Percentiles rank a stretch among this genome's conserved stretches.
Conservation (phyloP, 2,113 vertebrate species). For the Tretioscincus oriximinensis region DNA sequence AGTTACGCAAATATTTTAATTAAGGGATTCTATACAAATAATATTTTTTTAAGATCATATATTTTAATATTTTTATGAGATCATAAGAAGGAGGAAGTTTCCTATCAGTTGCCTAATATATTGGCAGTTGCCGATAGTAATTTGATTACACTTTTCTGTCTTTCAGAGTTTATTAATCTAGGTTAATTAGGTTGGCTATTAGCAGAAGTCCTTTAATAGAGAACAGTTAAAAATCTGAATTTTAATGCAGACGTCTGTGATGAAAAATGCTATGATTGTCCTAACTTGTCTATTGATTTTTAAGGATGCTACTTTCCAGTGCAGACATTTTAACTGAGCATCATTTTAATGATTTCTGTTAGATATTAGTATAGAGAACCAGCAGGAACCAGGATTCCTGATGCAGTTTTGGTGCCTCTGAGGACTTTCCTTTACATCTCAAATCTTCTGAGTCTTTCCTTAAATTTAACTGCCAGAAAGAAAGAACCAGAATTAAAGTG, state of each 20-base stretch:
- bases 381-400: too few relatives aligned
- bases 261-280: background rate
- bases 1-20: background rate
- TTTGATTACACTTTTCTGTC: slow-evolving; percentile 5
- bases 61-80: too few relatives aligned
- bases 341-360: background rate
- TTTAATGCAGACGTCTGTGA: background rate
- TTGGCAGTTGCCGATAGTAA: slow-evolving; percentile 3
- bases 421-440: too few relatives aligned
- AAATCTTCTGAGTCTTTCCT: too few relatives aligned
- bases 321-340: background rate
- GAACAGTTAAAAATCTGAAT: background rate
- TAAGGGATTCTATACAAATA: too few relatives aligned
- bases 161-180: background rate
- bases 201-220: too few relatives aligned
- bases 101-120: too few relatives aligned
- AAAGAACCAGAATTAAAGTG: too few relatives aligned
- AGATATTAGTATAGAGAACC: background rate
- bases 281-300: background rate
- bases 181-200: background rate
- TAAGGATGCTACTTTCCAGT: background rate
- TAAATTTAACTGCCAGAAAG: too few relatives aligned
- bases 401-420: too few relatives aligned
- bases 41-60: too few relatives aligned
- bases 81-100: too few relatives aligned